phyloP scores from a whole-genome alignment of 2,113 vertebrate genomes.

The Pan paniscus region DNA sequence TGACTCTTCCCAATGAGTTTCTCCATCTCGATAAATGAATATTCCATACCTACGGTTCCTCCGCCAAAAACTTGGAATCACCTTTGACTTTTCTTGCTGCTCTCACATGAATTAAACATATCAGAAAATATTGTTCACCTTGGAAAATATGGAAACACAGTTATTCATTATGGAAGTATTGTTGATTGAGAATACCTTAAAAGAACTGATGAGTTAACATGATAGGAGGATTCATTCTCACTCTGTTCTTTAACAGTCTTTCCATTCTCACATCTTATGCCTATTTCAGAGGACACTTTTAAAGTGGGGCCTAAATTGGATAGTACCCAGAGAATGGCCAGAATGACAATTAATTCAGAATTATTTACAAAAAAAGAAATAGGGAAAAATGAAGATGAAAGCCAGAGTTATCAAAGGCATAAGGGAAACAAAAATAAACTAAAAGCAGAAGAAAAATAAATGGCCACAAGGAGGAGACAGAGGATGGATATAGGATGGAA shows the following conservation, averaged over 20 bases:
- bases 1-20: fast-evolving
- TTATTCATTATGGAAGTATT: neutral
- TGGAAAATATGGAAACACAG: neutral
- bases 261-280: neutral
- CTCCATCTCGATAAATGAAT: neutral
- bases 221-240: neutral
- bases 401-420: neutral
- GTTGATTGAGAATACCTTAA: neutral
- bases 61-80: neutral
- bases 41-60: neutral
- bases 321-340: neutral
- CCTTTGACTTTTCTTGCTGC: neutral
- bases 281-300: neutral
- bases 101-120: neutral
- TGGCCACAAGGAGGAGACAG: constrained; percentile 60
- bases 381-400: neutral
- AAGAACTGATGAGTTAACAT: neutral
- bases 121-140: neutral
- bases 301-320: neutral
- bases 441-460: neutral
- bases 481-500: neutral
- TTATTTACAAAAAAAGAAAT: neutral
- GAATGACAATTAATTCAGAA: neutral
- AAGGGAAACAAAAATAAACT: neutral
- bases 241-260: neutral